Percentiles rank a stretch among this genome's conserved stretches.
Evolutionary conservation across 2,113 vertebrate genomes (phyloP).

Genomic region (Myodes glareolus): DNA sequence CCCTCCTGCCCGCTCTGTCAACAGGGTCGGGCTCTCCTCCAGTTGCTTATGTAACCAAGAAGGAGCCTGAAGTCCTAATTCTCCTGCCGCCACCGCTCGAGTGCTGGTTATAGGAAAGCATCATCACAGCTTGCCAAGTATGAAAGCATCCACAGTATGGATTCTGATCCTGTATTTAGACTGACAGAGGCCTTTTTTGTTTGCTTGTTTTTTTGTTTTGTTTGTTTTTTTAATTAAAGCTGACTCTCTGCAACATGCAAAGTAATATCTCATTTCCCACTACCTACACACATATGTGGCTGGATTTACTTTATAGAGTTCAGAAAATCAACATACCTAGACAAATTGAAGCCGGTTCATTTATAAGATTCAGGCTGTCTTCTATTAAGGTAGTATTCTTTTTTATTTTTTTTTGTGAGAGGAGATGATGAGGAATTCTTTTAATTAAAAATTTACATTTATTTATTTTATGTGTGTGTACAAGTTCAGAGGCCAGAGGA

Average conservation of each 20-base stretch:
- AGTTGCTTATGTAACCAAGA: not conserved
- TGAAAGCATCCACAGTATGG: not conserved
- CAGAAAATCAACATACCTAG: not conserved
- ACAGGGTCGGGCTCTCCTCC: not conserved
- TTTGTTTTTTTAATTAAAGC: constrained; percentile 26
- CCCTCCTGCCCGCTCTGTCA: too few species aligned
- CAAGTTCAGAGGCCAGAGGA: not conserved
- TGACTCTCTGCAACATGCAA: not conserved
- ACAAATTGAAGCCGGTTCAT: constrained; percentile 16
- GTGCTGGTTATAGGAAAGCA: not conserved
- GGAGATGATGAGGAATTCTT: not conserved
- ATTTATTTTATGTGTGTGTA: not conserved
- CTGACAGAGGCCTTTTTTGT: not conserved
- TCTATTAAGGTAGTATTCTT: not conserved
- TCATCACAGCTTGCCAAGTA: not conserved
- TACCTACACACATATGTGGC: not conserved
- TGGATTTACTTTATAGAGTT: constrained; percentile 32
- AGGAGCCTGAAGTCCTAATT: not conserved
- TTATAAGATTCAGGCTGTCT: constrained; percentile 1
- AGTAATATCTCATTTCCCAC: constrained; percentile 24
- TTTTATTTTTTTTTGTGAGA: too few species aligned
- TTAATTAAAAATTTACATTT: not conserved
- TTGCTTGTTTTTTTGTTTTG: too few species aligned
- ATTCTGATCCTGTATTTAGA: constrained; percentile 15
- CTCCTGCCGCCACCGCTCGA: not conserved